Conservation (phyloP, 2,888 invertebrate species). For the Catocala nupta region DNA sequence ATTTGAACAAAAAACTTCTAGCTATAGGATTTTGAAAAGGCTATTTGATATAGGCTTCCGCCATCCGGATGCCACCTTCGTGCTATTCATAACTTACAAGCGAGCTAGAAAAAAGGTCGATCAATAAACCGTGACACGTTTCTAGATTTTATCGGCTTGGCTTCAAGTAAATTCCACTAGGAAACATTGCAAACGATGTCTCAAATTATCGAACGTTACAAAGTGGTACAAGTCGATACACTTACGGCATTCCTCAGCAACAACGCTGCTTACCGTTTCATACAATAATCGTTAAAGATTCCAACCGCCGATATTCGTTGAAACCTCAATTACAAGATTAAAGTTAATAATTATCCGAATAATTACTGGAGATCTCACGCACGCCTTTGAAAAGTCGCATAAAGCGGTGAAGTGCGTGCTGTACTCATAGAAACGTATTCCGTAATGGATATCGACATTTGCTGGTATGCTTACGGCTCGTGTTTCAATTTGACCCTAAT, state of each 20-base stretch:
- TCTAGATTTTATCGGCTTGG: no score
- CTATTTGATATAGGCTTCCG: no score
- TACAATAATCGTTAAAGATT: constrained; percentile 41
- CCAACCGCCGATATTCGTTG: constrained; percentile 25
- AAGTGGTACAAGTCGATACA: constrained; percentile 23
- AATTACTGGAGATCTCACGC: constrained; percentile 43
- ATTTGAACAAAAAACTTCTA: no score
- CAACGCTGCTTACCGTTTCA: constrained; percentile 27
- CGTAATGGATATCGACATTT: constrained; percentile 22
- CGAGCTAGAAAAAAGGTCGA: no score
- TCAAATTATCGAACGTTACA: constrained; percentile 1
- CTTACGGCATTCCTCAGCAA: constrained; percentile 29
- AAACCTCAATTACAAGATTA: constrained; percentile 34
- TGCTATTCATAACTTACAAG: no score
- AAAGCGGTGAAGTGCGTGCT: constrained; percentile 25
- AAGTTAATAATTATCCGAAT: constrained; percentile 41
- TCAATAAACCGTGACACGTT: no score
- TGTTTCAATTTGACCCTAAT: constrained; percentile 12
- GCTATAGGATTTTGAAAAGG: no score
- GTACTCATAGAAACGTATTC: constrained; percentile 22
- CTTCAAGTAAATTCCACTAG: no score
- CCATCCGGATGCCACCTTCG: no score
- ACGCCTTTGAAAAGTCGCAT: constrained; percentile 30
- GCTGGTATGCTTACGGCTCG: constrained; percentile 3
- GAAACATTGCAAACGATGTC: neutral